A percentile compares a stretch with the other conserved stretches of the same genome.
Evolutionary conservation across 2,888 invertebrate species (phyloP).

Genomic region (Temnothorax unifasciatus): DNA sequence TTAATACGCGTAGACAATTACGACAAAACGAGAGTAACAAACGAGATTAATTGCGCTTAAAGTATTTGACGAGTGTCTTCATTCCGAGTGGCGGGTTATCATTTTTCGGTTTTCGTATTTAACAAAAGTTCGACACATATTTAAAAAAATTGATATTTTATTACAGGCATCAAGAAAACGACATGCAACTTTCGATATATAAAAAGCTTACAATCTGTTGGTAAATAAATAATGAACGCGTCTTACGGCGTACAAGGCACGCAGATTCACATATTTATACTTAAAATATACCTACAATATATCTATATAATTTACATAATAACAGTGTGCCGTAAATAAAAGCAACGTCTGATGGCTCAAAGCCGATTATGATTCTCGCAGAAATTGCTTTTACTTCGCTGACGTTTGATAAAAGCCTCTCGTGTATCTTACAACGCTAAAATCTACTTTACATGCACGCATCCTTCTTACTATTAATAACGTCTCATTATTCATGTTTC

Average conservation of each 20-base stretch:
- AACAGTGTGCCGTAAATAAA: constrained; percentile 29
- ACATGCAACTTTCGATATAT: constrained; percentile 77
- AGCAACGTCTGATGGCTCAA: constrained; percentile 18
- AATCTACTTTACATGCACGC: constrained; percentile 26
- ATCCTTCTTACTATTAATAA: constrained; percentile 37
- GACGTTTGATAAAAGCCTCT: constrained; percentile 44
- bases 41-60: not conserved
- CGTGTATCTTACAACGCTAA: constrained; percentile 23
- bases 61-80: not conserved
- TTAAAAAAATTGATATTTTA: constrained; percentile 54
- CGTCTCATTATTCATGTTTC: constrained; percentile 3
- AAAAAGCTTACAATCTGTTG: constrained; percentile 72
- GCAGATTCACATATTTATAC: constrained; percentile 31
- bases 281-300: constrained; percentile 20
- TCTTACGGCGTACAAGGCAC: constrained; percentile 81
- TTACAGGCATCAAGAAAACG: constrained; percentile 66
- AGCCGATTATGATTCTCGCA: not conserved
- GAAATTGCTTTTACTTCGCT: constrained; percentile 45
- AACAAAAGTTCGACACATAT: constrained; percentile 1
- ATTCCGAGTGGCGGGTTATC: not conserved
- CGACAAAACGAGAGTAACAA: not conserved
- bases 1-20: not conserved
- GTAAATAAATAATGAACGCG: constrained; percentile 79
- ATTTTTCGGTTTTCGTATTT: not conserved
- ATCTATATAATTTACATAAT: constrained; percentile 18